Percentiles rank a stretch among this genome's conserved stretches.
Conservation (phyloP, 2,888 invertebrate genomes). For the Sabellastarte sp. region DNA sequence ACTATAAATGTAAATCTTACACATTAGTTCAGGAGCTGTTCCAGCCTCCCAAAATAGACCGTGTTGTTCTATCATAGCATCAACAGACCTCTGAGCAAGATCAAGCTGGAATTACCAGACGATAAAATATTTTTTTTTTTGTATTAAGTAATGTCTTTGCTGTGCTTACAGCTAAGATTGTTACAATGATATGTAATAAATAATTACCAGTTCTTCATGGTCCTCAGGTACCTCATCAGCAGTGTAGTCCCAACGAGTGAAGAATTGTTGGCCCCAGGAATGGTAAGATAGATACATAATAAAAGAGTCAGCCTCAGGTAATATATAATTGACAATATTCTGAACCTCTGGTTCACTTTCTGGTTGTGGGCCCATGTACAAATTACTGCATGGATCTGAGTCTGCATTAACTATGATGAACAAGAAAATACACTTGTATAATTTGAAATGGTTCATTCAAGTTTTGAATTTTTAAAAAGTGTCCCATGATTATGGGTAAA, state of each 20-base stretch:
- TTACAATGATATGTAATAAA: neutral
- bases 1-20: too few species aligned
- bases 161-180: neutral
- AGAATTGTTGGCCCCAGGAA: neutral
- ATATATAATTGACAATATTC: neutral
- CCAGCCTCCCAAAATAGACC: slow-evolving; percentile 1
- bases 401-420: slow-evolving; percentile 4
- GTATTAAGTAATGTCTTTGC: neutral
- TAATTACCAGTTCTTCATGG: slow-evolving; percentile 4
- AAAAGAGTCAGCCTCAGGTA: neutral
- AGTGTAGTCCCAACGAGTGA: slow-evolving; percentile 4
- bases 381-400: slow-evolving; percentile 1
- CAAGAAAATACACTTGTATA: neutral
- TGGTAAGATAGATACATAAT: slow-evolving; percentile 1
- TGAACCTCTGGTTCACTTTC: slow-evolving; percentile 2
- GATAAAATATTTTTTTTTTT: neutral
- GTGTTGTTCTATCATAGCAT: slow-evolving; percentile 3
- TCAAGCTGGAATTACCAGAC: neutral
- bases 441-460: neutral
- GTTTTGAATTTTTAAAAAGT: too few species aligned
- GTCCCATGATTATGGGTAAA: too few species aligned
- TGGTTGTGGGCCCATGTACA: neutral
- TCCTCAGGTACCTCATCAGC: neutral
- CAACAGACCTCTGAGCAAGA: neutral
- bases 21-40: slow-evolving; percentile 3